phyloP scores from a whole-genome alignment of 2,113 vertebrate genomes.

The Neoarius graeffei region DNA sequence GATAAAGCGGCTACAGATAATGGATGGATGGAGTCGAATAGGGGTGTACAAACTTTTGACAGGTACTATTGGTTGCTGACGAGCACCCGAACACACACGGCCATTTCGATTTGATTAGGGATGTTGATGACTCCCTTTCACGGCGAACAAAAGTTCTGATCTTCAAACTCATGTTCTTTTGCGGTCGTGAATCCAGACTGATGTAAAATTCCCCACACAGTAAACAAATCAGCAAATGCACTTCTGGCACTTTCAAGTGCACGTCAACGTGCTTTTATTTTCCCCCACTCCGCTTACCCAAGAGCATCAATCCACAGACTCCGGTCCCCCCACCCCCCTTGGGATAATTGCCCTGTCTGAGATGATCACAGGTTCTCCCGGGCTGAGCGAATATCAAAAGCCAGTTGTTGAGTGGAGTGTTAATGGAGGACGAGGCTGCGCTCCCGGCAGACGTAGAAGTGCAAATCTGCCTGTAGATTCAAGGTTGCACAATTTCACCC shows the following conservation, averaged over 20 bases:
- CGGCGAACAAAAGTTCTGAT: conserved; percentile 1
- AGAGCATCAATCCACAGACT: not conserved
- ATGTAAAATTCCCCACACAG: not conserved
- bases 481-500: not conserved
- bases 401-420: not conserved
- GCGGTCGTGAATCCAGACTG: not conserved
- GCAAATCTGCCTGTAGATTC: not conserved
- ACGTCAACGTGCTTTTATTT: not conserved
- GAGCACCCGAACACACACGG: not conserved
- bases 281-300: not conserved
- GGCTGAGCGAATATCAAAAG: conserved; percentile 8
- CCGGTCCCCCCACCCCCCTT: not conserved
- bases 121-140: conserved; percentile 8
- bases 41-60: no score
- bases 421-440: not conserved
- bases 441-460: not conserved
- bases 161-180: conserved; percentile 23
- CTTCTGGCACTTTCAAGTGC: conserved; percentile 2
- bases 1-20: no score
- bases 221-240: conserved; percentile 46
- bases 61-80: no score
- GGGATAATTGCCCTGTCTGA: not conserved
- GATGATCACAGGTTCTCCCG: conserved; percentile 7
- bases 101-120: conserved; percentile 1
- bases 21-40: no score